A percentile compares a stretch with the other conserved stretches of the same genome.
These are phyloP conservation scores for Drosophila pseudotalamancana DNA, from an alignment of 2,888 invertebrate genomes.

Conservation along the genomic window DNA sequence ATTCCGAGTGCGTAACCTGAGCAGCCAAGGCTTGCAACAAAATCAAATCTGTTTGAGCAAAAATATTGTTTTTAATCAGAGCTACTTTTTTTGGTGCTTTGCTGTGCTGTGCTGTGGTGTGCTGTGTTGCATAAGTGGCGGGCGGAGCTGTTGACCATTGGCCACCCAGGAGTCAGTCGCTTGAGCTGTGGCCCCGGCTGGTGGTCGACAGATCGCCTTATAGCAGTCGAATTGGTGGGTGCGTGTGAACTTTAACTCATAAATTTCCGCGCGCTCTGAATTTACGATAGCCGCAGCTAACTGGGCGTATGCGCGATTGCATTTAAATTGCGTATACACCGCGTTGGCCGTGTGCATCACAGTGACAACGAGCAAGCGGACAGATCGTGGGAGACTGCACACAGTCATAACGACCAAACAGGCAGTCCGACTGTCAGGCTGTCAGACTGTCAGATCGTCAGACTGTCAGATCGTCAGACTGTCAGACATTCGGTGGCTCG, in stretches of 20 bases:
- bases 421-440: constrained; percentile 5
- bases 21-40: constrained; percentile 49
- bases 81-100: constrained; percentile 35
- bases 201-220: constrained; percentile 59
- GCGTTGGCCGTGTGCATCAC: constrained; percentile 41
- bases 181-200: constrained; percentile 48
- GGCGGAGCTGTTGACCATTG: constrained; percentile 29
- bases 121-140: constrained; percentile 60
- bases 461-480: background rate
- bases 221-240: constrained; percentile 51
- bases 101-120: background rate
- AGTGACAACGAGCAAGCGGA: constrained; percentile 60
- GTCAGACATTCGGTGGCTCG: constrained; percentile 20
- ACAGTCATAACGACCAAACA: constrained; percentile 20
- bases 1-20: constrained; percentile 76
- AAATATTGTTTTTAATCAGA: constrained; percentile 65
- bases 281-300: constrained; percentile 60
- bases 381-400: constrained; percentile 76
- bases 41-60: constrained; percentile 20
- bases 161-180: constrained; percentile 59
- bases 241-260: constrained; percentile 73
- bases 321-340: constrained; percentile 58
- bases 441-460: too few relatives aligned
- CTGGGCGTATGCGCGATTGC: constrained; percentile 64
- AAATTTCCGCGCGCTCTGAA: constrained; percentile 56